These are phyloP conservation scores for Melanotaenia boesemani DNA, from an alignment of 2,797 vertebrate genomes.

Conservation along the genomic window DNA sequence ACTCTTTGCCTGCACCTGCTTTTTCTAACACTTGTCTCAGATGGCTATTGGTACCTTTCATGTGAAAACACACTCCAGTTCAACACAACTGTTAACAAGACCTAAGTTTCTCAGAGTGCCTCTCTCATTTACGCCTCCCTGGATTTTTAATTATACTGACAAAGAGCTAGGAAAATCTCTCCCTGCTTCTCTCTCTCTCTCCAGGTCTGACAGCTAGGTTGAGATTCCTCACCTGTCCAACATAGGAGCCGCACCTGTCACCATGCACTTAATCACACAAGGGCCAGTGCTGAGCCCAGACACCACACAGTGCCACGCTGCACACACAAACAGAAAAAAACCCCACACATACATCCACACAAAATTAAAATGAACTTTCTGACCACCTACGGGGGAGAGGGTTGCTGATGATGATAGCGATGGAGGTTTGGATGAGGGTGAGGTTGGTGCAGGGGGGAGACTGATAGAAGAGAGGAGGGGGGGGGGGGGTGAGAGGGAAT, in stretches of 20 bases:
- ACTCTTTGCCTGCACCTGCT: neutral
- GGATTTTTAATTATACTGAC: slow-evolving; percentile 86
- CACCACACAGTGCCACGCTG: slow-evolving; percentile 59
- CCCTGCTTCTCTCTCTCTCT: slow-evolving; percentile 49
- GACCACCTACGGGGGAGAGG: slow-evolving; percentile 85
- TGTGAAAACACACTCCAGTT: slow-evolving; percentile 63
- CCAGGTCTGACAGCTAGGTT: slow-evolving; percentile 83
- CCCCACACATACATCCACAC: slow-evolving; percentile 42
- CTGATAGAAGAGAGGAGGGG: slow-evolving; percentile 43
- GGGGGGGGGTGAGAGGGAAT: slow-evolving; percentile 39
- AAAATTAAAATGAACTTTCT: slow-evolving; percentile 99
- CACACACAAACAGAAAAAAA: slow-evolving; percentile 27
- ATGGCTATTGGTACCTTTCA: slow-evolving; percentile 46
- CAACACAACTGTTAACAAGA: slow-evolving; percentile 76
- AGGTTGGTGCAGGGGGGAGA: slow-evolving; percentile 62
- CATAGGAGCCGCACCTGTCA: slow-evolving; percentile 86
- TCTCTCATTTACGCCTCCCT: slow-evolving; percentile 81
- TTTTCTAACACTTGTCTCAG: slow-evolving; percentile 22
- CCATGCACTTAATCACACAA: slow-evolving; percentile 85
- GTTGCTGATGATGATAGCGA: slow-evolving; percentile 72
- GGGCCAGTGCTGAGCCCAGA: slow-evolving; percentile 78
- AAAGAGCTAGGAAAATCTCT: slow-evolving; percentile 73
- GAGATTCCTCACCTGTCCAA: slow-evolving; percentile 88
- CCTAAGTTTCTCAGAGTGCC: slow-evolving; percentile 80
- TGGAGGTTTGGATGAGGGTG: slow-evolving; percentile 67